Conservation (phyloP, 2,888 invertebrate genomes). For the Magallana nippona region DNA sequence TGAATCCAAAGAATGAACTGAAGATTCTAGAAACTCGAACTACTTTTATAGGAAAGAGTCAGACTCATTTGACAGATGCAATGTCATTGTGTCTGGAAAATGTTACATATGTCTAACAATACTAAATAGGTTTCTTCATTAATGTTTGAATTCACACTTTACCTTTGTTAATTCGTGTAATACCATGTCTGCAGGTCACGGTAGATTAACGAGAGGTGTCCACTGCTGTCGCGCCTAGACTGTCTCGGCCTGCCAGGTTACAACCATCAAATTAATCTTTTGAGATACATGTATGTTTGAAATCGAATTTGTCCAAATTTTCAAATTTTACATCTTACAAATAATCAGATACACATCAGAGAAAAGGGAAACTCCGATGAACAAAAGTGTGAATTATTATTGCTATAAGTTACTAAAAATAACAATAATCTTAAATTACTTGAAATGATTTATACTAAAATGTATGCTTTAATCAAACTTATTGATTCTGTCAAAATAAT, state of each 20-base stretch:
- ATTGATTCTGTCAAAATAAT: no score
- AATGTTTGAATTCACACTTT: neutral
- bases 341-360: no score
- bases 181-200: neutral
- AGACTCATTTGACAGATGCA: conserved; percentile 8
- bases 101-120: neutral
- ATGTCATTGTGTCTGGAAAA: conserved; percentile 1
- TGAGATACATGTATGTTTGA: no score
- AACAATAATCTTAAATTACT: no score
- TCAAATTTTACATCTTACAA: no score
- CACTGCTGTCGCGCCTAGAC: neutral
- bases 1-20: conserved; percentile 26
- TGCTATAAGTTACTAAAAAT: no score
- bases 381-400: no score
- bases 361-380: no score
- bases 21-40: neutral
- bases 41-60: neutral
- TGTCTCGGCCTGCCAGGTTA: neutral
- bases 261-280: neutral
- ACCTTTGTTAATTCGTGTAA: neutral
- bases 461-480: no score
- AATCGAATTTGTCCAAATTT: no score
- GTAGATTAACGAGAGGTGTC: neutral
- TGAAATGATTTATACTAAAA: no score
- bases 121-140: neutral